Evolutionary conservation across 2,797 vertebrate genomes (phyloP).

Genomic region (Squalus acanthias): DNA sequence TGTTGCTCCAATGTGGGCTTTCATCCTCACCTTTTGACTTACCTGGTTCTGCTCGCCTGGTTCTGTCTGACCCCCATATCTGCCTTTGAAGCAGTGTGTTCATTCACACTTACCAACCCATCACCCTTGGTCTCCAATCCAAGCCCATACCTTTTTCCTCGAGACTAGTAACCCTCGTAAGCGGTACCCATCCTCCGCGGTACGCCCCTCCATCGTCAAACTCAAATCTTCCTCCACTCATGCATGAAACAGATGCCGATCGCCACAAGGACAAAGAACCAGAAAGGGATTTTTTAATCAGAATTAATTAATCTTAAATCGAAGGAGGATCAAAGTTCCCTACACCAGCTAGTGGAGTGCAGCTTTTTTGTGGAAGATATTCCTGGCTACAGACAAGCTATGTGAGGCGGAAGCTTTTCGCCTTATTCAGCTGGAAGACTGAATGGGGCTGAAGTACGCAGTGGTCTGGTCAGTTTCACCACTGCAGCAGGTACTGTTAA

Average conservation of each 20-base stretch:
- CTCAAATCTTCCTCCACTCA: constrained; percentile 96
- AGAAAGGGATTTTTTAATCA: neutral
- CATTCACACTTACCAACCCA: constrained; percentile 70
- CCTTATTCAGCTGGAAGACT: no score
- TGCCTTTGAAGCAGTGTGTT: no score
- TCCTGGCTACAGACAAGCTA: no score
- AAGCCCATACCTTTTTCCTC: constrained; percentile 91
- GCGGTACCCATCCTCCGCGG: constrained; percentile 97
- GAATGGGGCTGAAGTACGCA: no score
- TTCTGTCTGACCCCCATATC: no score
- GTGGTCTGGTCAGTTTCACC: no score
- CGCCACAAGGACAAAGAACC: neutral
- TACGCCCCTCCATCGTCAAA: constrained; percentile 97
- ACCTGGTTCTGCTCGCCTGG: no score
- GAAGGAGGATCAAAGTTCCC: neutral
- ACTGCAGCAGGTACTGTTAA: neutral
- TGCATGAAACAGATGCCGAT: constrained; percentile 46
- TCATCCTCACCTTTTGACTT: no score
- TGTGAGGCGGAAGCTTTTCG: no score
- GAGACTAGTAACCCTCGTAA: constrained; percentile 93
- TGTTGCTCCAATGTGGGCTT: no score
- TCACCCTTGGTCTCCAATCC: constrained; percentile 89
- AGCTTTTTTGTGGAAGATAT: no score
- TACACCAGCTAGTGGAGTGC: neutral
- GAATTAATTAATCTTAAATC: neutral